Evolutionary conservation across 2,888 invertebrate species (phyloP).

Genomic region (Abrostola tripartita): DNA sequence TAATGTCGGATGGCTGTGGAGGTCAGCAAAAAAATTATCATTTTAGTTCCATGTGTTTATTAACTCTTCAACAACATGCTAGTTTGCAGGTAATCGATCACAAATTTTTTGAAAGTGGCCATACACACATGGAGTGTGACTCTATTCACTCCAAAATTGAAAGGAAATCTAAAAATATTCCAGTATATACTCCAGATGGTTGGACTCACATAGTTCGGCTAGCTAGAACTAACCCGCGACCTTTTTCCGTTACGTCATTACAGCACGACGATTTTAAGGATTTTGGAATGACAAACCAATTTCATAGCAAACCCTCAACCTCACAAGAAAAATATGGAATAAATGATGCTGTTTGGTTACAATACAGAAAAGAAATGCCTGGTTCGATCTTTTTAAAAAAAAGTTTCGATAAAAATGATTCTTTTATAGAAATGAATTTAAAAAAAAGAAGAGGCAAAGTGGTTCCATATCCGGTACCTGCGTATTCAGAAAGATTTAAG

Average conservation of each 20-base stretch:
- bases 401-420: constrained; percentile 21
- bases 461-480: constrained; percentile 15
- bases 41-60: constrained; percentile 44
- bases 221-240: constrained; percentile 20
- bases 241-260: constrained; percentile 18
- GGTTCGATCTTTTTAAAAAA: constrained; percentile 17
- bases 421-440: constrained; percentile 18
- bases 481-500: constrained; percentile 16
- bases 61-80: constrained; percentile 2
- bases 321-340: constrained; percentile 10
- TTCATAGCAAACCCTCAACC: constrained; percentile 10
- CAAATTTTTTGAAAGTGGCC: constrained; percentile 29
- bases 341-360: constrained; percentile 26
- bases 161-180: constrained; percentile 53
- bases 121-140: constrained; percentile 52
- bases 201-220: constrained; percentile 32
- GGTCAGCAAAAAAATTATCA: constrained; percentile 53
- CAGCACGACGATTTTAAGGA: constrained; percentile 13
- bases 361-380: constrained; percentile 13
- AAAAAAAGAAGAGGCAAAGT: constrained; percentile 24
- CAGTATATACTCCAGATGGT: constrained; percentile 56
- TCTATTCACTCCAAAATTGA: constrained; percentile 58
- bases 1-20: constrained; percentile 54
- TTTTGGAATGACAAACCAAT: constrained; percentile 12
- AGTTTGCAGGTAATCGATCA: constrained; percentile 13